Evolutionary conservation across 1,140 invertebrate species (phyloP), one percentile per base, ranked within the genome.

Genomic region (Laupala kohalensis): DNA sequence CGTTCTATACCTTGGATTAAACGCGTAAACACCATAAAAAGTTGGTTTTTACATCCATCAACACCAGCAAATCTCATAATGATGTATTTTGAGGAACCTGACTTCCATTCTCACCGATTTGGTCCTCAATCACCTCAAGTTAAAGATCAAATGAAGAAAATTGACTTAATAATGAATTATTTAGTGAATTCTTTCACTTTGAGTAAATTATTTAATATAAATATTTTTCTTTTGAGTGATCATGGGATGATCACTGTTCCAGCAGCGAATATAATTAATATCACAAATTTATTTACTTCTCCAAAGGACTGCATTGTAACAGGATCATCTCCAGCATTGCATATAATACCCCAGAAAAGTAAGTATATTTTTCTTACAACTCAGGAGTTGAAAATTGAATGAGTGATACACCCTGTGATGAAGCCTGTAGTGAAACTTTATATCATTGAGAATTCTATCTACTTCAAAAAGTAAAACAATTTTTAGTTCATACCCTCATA

Each of bases 81-180:
- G 76, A 63, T 91, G 19, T 93, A 93, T 77, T 88, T 91, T 75
- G 85, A 91, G 75, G 86, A 92, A 77, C 90, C 90, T 1, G 91
- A 92, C 77, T 78, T 78, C 6, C 81, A 83, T 72, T 88, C 80
- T 4, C 86, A 88, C 75, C 77, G 70, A 0, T 81, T 79, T 73
- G 87, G 87, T 53, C 81, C 81, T 24, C 77, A 83, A 28, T 80
- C 80, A 67, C 64, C 72, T 4, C 70, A 81, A 72, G 83, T 86
- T n/a, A 29, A 62, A 19, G 25, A 25, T 13, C 37, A 70, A 6
- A 63, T 70, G 26, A n/a, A 37, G n/a, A n/a, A n/a, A n/a, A n/a
- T n/a, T n/a, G n/a, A n/a, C n/a, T n/a, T n/a, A n/a, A n/a, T n/a
- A n/a, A n/a, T n/a, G n/a, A n/a, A n/a, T n/a, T n/a, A n/a, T n/a